These are phyloP conservation scores for Catostylus mosaicus DNA, from an alignment of 30 jellyfish, hydroid and myxozoan species.

Conservation along the genomic window DNA sequence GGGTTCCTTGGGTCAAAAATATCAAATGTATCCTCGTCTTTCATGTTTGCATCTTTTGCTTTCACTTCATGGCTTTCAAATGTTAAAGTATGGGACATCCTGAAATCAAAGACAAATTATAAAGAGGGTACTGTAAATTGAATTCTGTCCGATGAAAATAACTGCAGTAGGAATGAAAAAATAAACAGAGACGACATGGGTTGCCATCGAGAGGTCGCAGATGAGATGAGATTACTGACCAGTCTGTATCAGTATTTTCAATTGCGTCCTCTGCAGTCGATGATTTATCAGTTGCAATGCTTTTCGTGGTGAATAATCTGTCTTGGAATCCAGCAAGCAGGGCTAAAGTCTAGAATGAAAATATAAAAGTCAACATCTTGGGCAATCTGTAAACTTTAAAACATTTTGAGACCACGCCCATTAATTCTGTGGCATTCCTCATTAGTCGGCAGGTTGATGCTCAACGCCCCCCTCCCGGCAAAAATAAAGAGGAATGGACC, in stretches of 20 bases:
- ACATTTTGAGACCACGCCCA: too few species aligned
- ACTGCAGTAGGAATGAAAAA: too few species aligned
- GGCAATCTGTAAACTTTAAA: too few species aligned
- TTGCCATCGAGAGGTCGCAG: too few species aligned
- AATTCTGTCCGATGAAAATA: too few species aligned
- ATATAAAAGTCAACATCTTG: not conserved
- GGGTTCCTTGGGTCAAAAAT: conserved; percentile 97
- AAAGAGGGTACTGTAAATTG: too few species aligned
- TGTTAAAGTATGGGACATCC: conserved; percentile 91
- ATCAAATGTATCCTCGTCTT: conserved; percentile 87
- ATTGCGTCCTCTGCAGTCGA: conserved; percentile 2
- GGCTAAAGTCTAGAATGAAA: conserved; percentile 70
- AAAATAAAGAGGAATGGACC: too few species aligned
- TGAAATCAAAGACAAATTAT: not conserved
- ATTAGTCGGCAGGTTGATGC: too few species aligned
- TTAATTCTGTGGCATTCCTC: too few species aligned
- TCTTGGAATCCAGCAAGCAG: conserved; percentile 80
- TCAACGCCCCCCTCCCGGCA: too few species aligned
- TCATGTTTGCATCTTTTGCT: conserved; percentile 94
- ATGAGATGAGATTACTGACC: too few species aligned
- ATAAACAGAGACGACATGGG: too few species aligned
- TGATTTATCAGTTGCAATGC: not conserved
- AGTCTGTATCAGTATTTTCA: conserved; percentile 34
- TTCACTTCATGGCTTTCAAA: conserved; percentile 63
- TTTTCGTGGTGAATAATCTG: conserved; percentile 13